Evolutionary conservation across 2,113 vertebrate genomes (phyloP), one percentile per base, ranked within the genome.

Genomic region (Sturnira hondurensis): DNA sequence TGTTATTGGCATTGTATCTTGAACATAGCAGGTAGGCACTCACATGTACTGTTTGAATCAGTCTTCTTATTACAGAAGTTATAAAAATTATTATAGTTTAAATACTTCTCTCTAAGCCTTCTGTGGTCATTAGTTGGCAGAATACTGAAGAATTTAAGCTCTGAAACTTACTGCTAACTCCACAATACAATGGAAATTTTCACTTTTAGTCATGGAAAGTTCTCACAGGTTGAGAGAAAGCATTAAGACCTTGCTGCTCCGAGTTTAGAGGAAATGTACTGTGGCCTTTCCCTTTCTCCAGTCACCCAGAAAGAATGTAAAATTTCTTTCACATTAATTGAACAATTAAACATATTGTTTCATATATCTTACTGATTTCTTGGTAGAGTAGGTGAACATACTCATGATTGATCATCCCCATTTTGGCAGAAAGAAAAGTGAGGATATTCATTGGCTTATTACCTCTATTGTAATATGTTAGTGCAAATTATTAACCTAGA

Each of bases 61-160:
- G 10, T 70, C 52, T 8, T 86, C 0, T 85, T 93, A 90, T 63
- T 96, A 84, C 9, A 93, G 61, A 95, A 52, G 86, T 70, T 16
- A 41, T 91, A 82, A 58, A 78, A 93, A 68, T 50, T 8, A 89
- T 89, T 89, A 11, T 86, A 61, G 74, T 86, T 86, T 45, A 84
- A 70, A 17, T 65, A 15, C 54, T 91, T 94, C 26, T 89, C 73
- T 82, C 26, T 77, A 73, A 87, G 11, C 36, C 19, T 54, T 90
- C 56, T 76, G 11, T 92, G 45, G 41, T 54, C 12, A 63, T 73
- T 91, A 71, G 56, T 78, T 28, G 73, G 38, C 24, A 96, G 45
- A 95, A 83, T 86, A 43, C 81, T 95, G 68, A 92, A 95, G 56
- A 86, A 82, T 65, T 86, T 95, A 87, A 92, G 33, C 28, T 87